phyloP scores from a whole-genome alignment of 2,113 vertebrate species.

The Cairina moschata region DNA sequence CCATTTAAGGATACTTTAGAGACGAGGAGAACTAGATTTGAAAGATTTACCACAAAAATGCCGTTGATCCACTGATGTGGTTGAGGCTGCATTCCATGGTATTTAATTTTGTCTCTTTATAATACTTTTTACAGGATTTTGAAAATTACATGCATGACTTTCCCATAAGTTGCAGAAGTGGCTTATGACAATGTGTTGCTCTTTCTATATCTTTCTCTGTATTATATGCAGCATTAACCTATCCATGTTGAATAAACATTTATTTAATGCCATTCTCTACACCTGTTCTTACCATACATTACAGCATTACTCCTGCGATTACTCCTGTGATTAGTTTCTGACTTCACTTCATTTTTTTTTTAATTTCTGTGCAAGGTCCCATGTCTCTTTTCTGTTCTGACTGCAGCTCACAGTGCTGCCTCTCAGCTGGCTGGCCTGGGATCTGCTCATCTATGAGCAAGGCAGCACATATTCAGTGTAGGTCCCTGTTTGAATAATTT shows the following conservation, averaged over 20 bases:
- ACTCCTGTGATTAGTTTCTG: background rate
- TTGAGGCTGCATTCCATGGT: background rate
- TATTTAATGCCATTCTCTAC: background rate
- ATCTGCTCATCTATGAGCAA: rapidly evolving
- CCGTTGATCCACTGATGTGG: background rate
- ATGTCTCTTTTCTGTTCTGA: background rate
- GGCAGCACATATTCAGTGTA: background rate
- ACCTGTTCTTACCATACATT: background rate
- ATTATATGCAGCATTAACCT: background rate
- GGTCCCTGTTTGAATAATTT: no score
- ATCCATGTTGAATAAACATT: background rate
- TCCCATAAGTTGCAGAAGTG: background rate
- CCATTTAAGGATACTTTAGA: background rate
- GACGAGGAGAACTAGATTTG: conserved; percentile 8
- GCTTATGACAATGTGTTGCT: background rate
- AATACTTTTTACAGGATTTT: background rate
- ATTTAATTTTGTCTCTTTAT: background rate
- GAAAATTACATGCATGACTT: background rate
- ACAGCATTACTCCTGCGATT: background rate
- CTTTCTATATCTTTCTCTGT: background rate
- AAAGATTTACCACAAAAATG: background rate
- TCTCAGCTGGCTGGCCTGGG: background rate
- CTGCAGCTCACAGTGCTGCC: rapidly evolving
- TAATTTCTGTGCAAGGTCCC: background rate
- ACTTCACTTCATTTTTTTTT: background rate